Base-by-base conservation (phyloP, 37 sponge, comb jelly and placozoan genomes). In the Lycopodina hypogea region DNA sequence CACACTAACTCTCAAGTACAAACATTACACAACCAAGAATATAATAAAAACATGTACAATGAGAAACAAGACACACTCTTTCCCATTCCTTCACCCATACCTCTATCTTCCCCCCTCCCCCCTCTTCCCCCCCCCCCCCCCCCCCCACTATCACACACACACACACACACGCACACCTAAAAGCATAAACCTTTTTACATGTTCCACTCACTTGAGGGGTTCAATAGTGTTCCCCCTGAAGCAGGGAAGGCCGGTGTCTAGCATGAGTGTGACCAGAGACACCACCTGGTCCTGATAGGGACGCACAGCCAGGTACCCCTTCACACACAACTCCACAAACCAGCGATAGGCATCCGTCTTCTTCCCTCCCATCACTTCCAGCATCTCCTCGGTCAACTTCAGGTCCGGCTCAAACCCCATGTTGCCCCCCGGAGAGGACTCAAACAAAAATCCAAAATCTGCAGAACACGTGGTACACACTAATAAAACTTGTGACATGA, bases 381-480 rank as follows among this genome's bases (percentile, higher is more conserved):
- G 64, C 99, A 98, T 98, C 65, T 98, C 99, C 70, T 93, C 88
- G 28, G 96, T 95, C 60, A 98, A 80, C 64, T 98, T 95, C 40
- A 98, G 77, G 76, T 98, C 90, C 0, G 99, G 92, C 56, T 97
- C 99, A 91, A 98, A 98, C 19, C 99, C 99, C 58, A 98, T 68
- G 74, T 98, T 98, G 14, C 99, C 96, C 22, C 99, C 99, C 55
- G 96, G 99, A 24, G 99, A 98, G 18, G 96, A 96, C 81, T 98
- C 99, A 67, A 98, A 95, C 78, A 98, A 77, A 66, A 98, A 95
- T 0, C 99, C 99, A 91, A 98, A 98, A 80, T 98, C 99, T 90
- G 59, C 24, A 53, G 23, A 45, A 45, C 8, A n/a, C n/a, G n/a
- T n/a, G n/a, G n/a, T n/a, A 68, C 69, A 68, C 64, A 62, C 64